Conservation (phyloP, 2,888 invertebrate species). For the Agriotes lineatus region DNA sequence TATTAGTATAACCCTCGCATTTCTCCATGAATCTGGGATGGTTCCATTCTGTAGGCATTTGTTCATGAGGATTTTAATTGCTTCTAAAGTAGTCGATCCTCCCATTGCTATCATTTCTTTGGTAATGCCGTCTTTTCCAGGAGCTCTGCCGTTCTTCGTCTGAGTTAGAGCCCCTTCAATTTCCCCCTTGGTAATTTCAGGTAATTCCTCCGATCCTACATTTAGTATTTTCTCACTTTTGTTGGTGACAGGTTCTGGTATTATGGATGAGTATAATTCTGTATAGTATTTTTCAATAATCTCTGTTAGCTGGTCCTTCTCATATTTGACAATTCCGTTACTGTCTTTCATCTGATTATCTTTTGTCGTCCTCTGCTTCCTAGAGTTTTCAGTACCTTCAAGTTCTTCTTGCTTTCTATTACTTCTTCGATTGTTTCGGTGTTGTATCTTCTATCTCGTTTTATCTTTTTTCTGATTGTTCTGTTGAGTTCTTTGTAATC, state of each 20-base stretch:
- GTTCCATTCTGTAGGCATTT: background rate
- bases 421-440: background rate
- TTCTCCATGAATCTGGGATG: background rate
- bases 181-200: conserved; percentile 3
- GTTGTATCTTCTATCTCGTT: background rate
- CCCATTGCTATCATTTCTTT: background rate
- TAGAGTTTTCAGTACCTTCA: too few species aligned
- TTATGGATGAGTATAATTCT: background rate
- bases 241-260: background rate
- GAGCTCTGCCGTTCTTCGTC: background rate
- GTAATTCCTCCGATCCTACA: background rate
- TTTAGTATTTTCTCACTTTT: background rate
- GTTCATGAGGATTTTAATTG: background rate
- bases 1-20: background rate
- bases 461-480: conserved; percentile 1
- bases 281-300: background rate
- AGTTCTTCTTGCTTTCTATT: background rate
- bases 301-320: background rate
- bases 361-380: too few species aligned
- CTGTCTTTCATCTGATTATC: background rate
- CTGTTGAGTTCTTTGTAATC: background rate
- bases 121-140: background rate
- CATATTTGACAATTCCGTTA: background rate
- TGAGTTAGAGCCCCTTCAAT: background rate
- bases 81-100: background rate